Evolutionary conservation across 2,888 invertebrate species (phyloP), one percentile per base, ranked within the genome.

Genomic region (Seira ritae): DNA sequence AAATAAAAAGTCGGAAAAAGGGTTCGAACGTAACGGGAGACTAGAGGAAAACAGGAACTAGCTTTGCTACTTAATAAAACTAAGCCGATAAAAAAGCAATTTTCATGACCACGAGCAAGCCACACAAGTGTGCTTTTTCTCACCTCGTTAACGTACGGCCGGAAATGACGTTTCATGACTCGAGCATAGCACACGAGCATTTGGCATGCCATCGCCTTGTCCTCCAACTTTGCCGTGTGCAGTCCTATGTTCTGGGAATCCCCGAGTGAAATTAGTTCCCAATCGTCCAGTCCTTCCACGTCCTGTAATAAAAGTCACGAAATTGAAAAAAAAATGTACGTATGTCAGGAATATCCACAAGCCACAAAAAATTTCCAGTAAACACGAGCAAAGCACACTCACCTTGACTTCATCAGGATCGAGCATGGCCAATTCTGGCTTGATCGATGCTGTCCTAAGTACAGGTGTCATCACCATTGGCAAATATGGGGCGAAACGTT

Each of bases 401-500:
- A 87, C 87, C 22, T 87, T 83, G 91, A 95, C 93, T 89, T 95
- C 95, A 89, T 96, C 95, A 91, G 96, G 96, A 90, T 97, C 97
- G 31, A 98, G 91, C 42, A 98, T 92, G 17, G 97, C 96, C 31
- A 98, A 96, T 91, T 98, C 98, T 0, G 98, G 98, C 91, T 97
- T 97, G 93, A 97, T 94, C 3, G 96, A 94, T 6, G 98, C 98
- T 1, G 97, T 96, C 89, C 95, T 94, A 92, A 98, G 93, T 65
- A 98, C 97, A 0, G 97, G 96, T 24, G 95, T 96, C 96, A 98
- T 98, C n/a, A 98, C 98, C 91, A 97, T 92, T 0, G 97, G 97
- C 79, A 98, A 92, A 91, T 97, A 98, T 89, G 96, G 96, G 88
- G 96, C 95, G 90, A 98, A 98, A 89, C 95, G 94, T 90, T 93